These are phyloP conservation scores for Nannoperca obscura DNA, from an alignment of 2,797 vertebrate genomes.

Conservation along the genomic window DNA sequence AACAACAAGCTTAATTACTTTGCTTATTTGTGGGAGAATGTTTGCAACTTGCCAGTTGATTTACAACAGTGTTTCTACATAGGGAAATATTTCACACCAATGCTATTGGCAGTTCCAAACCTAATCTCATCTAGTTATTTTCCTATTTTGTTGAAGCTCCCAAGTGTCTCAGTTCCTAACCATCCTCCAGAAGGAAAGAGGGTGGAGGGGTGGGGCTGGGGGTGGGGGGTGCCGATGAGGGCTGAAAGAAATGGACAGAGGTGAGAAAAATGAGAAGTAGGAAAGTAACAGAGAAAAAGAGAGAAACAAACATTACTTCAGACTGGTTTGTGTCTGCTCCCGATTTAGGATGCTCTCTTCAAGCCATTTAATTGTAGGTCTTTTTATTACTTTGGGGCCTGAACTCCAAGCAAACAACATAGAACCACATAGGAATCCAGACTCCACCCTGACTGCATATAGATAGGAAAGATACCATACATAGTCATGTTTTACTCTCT, in stretches of 20 bases:
- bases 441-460: conserved; percentile 70
- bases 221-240: neutral
- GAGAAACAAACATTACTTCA: conserved; percentile 22
- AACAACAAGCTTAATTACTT: conserved; percentile 20
- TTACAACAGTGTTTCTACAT: conserved; percentile 57
- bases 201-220: neutral
- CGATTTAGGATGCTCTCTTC: conserved; percentile 71
- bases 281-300: conserved; percentile 17
- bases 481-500: conserved; percentile 6
- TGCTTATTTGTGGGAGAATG: conserved; percentile 38
- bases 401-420: conserved; percentile 65
- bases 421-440: conserved; percentile 68
- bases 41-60: conserved; percentile 57
- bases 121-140: conserved; percentile 60
- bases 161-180: conserved; percentile 45
- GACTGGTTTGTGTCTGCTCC: conserved; percentile 53
- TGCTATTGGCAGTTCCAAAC: conserved; percentile 44
- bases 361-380: conserved; percentile 76
- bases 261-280: conserved; percentile 28
- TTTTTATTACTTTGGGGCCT: conserved; percentile 66
- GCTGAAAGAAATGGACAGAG: conserved; percentile 29
- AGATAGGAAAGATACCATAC: conserved; percentile 31
- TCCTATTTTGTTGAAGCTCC: conserved; percentile 57
- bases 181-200: conserved; percentile 9
- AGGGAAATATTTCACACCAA: conserved; percentile 61